Evolutionary conservation across 2,888 invertebrate genomes (phyloP).

Genomic region (Graphium colonna): DNA sequence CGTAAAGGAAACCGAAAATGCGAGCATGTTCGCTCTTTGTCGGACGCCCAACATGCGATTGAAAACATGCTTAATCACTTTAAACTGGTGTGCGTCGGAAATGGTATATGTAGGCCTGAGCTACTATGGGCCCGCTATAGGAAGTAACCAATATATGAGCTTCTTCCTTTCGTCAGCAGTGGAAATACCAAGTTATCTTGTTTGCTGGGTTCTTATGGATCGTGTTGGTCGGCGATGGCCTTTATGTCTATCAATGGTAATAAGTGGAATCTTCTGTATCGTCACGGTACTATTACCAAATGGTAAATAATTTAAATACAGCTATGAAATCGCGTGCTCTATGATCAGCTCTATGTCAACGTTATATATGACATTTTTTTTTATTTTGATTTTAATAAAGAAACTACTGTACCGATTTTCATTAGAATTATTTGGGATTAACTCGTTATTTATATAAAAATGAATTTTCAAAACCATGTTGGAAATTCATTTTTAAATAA

Average conservation of each 20-base stretch:
- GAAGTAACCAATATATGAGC: slow-evolving; percentile 92
- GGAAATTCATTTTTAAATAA: slow-evolving; percentile 2
- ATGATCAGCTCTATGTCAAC: no score
- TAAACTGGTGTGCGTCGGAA: slow-evolving; percentile 96
- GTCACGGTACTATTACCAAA: slow-evolving; percentile 90
- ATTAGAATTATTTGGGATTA: no score
- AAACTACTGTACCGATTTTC: no score
- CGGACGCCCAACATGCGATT: slow-evolving; percentile 93
- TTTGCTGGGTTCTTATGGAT: slow-evolving; percentile 94
- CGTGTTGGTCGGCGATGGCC: slow-evolving; percentile 94
- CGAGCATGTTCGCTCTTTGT: slow-evolving; percentile 83
- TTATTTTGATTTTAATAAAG: background rate
- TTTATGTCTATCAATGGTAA: slow-evolving; percentile 90
- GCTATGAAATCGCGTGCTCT: no score
- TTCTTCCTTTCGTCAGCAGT: slow-evolving; percentile 93
- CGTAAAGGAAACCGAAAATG: slow-evolving; percentile 49
- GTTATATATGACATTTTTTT: no score
- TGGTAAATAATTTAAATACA: slow-evolving; percentile 75
- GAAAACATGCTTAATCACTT: slow-evolving; percentile 90
- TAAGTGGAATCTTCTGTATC: slow-evolving; percentile 91
- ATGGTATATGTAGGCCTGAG: slow-evolving; percentile 95
- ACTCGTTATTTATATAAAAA: no score
- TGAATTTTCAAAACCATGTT: no score
- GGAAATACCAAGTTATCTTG: slow-evolving; percentile 93
- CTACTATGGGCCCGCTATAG: slow-evolving; percentile 94